Conservation (phyloP, 2,888 invertebrate genomes). For the Drosophila percnosoma region DNA sequence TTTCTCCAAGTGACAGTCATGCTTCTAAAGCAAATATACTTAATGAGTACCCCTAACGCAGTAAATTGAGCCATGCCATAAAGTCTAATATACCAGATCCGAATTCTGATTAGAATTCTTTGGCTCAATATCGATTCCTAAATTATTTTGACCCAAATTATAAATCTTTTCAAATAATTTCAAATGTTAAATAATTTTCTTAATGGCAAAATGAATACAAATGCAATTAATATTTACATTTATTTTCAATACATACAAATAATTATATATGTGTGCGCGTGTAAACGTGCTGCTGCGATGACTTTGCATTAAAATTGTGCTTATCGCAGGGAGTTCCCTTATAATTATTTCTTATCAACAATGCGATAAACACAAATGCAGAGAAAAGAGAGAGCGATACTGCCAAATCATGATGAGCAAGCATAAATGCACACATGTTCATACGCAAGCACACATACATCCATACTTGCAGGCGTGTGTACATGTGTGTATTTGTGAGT, state of each 20-base stretch:
- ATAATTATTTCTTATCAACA: constrained; percentile 28
- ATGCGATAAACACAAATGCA: constrained; percentile 56
- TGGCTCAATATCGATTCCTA: background rate
- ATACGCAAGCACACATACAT: constrained; percentile 15
- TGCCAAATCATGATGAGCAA: constrained; percentile 71
- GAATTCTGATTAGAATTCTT: background rate
- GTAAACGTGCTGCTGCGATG: constrained; percentile 37
- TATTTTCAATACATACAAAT: background rate
- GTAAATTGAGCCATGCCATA: background rate
- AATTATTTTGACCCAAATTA: background rate
- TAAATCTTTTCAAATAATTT: background rate
- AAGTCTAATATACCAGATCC: background rate
- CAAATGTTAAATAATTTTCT: background rate
- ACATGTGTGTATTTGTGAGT: constrained; percentile 8
- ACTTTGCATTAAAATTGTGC: constrained; percentile 41
- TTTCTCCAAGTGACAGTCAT: background rate
- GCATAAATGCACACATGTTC: constrained; percentile 51
- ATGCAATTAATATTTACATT: background rate
- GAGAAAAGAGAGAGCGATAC: constrained; percentile 42
- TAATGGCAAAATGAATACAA: background rate
- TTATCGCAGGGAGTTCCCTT: constrained; percentile 49
- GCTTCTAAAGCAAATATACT: background rate
- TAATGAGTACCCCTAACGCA: background rate
- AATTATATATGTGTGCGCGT: background rate
- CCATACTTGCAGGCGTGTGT: constrained; percentile 9